A percentile compares a stretch with the other conserved stretches of the same genome.
These are phyloP conservation scores for Callaeas wilsoni DNA, from an alignment of 2,113 vertebrate genomes.

Conservation along the genomic window DNA sequence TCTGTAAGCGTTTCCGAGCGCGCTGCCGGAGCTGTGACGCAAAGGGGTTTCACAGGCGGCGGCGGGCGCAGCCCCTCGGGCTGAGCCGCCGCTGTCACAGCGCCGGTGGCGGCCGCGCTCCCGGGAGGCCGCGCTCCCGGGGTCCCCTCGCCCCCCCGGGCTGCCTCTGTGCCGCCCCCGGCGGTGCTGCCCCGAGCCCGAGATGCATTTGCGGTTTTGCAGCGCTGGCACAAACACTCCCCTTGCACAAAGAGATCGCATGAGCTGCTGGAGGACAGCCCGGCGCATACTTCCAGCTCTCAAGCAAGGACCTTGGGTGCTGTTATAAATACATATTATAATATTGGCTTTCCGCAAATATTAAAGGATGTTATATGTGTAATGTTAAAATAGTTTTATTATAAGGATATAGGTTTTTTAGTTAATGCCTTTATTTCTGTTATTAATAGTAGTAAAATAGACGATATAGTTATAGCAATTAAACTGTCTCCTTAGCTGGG, in stretches of 20 bases:
- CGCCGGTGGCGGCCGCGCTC: neutral
- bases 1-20: neutral
- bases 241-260: neutral
- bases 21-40: neutral
- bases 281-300: neutral
- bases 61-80: neutral
- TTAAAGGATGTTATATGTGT: too few relatives aligned
- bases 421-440: too few relatives aligned
- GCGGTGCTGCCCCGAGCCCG: neutral
- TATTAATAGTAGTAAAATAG: too few relatives aligned
- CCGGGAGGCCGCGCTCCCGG: neutral
- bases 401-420: too few relatives aligned
- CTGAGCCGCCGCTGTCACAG: neutral
- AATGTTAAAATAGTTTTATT: too few relatives aligned
- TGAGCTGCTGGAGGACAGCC: neutral
- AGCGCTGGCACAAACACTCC: neutral
- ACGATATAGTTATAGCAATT: too few relatives aligned
- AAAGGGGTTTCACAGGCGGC: neutral
- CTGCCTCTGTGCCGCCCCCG: neutral
- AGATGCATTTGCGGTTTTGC: neutral
- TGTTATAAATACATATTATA: too few relatives aligned
- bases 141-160: neutral
- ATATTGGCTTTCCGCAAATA: too few relatives aligned
- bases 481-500: too few relatives aligned
- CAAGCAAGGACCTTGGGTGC: neutral